phyloP scores from a whole-genome alignment of 1,140 invertebrate genomes.

The Apis laboriosa region DNA sequence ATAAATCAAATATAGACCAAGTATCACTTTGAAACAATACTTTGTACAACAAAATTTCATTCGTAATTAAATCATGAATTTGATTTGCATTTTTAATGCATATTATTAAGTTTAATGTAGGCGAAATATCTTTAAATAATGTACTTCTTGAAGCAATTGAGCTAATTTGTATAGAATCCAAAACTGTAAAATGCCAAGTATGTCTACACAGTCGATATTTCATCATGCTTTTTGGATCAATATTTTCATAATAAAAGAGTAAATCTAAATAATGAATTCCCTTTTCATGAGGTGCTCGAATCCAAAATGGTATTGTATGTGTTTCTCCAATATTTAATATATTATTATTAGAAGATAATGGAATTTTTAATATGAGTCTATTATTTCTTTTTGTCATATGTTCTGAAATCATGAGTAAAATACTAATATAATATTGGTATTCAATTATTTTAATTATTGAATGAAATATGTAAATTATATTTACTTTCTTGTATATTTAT shows the following conservation, averaged over 20 bases:
- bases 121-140: constrained; percentile 78
- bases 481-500: constrained; percentile 73
- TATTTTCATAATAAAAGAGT: constrained; percentile 88
- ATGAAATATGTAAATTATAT: constrained; percentile 46
- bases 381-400: constrained; percentile 78
- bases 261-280: constrained; percentile 85
- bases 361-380: constrained; percentile 81
- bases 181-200: constrained; percentile 85
- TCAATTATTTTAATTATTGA: background rate
- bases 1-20: constrained; percentile 80
- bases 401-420: constrained; percentile 67
- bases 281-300: constrained; percentile 85
- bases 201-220: constrained; percentile 86
- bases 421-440: background rate
- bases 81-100: constrained; percentile 86
- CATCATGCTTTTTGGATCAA: constrained; percentile 76
- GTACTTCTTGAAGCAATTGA: constrained; percentile 81
- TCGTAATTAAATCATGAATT: constrained; percentile 82
- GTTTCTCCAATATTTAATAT: constrained; percentile 82
- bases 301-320: constrained; percentile 84
- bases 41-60: constrained; percentile 83
- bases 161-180: constrained; percentile 85
- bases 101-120: constrained; percentile 83
- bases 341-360: constrained; percentile 72
- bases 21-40: constrained; percentile 82